A percentile compares a stretch with the other conserved stretches of the same genome.
phyloP scores from a whole-genome alignment of 2,888 invertebrate genomes.

The Melinaea menophilus region DNA sequence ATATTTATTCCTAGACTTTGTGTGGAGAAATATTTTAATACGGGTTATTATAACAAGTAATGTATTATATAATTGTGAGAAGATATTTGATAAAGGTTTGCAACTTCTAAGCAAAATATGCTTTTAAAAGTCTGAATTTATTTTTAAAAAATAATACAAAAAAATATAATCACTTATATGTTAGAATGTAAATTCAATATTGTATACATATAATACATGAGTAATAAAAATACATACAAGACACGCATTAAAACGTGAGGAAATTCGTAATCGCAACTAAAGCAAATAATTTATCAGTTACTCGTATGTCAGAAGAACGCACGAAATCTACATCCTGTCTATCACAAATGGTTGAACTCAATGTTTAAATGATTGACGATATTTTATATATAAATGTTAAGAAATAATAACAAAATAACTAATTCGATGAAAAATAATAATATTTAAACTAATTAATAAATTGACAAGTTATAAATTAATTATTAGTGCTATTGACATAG shows the following conservation, averaged over 20 bases:
- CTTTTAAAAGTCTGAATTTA: too few species aligned
- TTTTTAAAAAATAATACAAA: too few species aligned
- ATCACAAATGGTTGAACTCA: conserved; percentile 2
- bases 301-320: conserved; percentile 42
- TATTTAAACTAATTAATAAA: too few species aligned
- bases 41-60: too few species aligned
- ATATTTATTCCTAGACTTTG: too few species aligned
- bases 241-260: conserved; percentile 18
- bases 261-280: conserved; percentile 38
- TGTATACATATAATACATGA: neutral
- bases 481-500: too few species aligned
- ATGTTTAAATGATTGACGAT: conserved; percentile 5
- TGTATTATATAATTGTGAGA: too few species aligned
- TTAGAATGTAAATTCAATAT: neutral
- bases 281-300: conserved; percentile 62
- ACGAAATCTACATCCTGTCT: conserved; percentile 25
- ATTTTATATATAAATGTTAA: neutral
- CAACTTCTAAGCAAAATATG: too few species aligned
- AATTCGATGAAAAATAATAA: neutral
- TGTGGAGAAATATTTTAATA: too few species aligned
- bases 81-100: too few species aligned
- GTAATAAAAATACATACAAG: conserved; percentile 1
- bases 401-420: neutral
- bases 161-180: neutral
- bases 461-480: too few species aligned